These are phyloP conservation scores for Tenrec ecaudatus DNA, from an alignment of 2,113 vertebrate genomes.

Conservation along the genomic window DNA sequence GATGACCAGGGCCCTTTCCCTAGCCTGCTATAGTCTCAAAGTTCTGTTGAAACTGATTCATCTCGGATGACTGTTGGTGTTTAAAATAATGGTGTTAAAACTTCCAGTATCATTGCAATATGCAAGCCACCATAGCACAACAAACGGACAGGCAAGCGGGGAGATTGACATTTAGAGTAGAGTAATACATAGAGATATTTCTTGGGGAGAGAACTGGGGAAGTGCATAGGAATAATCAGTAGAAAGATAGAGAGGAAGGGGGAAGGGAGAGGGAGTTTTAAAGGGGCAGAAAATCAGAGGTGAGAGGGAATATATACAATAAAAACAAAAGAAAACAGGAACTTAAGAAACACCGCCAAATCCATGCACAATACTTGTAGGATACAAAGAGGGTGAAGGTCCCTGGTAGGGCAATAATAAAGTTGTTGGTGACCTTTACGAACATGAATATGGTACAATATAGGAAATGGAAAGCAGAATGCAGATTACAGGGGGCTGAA, in stretches of 20 bases:
- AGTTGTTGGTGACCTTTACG: slow-evolving; percentile 15
- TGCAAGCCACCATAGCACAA: background rate
- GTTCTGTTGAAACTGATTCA: background rate
- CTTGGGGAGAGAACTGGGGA: too few species aligned
- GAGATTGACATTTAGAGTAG: background rate
- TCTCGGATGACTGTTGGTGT: background rate
- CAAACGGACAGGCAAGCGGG: background rate
- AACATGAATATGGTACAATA: background rate
- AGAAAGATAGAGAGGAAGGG: too few species aligned
- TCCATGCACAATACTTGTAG: background rate
- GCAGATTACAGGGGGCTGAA: slow-evolving; percentile 11
- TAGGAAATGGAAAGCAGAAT: slow-evolving; percentile 65
- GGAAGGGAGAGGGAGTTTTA: background rate
- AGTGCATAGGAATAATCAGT: background rate
- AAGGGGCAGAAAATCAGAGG: background rate
- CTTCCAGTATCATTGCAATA: background rate
- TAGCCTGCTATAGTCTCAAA: background rate
- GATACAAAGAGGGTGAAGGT: background rate
- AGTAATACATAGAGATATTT: background rate
- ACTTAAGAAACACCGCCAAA: background rate
- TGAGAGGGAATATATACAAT: background rate
- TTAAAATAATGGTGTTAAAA: background rate
- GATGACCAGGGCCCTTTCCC: background rate
- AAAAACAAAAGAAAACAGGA: background rate
- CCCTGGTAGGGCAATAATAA: background rate